Evolutionary conservation across 1,140 invertebrate species (phyloP).

Genomic region (Drosophila arizonae): DNA sequence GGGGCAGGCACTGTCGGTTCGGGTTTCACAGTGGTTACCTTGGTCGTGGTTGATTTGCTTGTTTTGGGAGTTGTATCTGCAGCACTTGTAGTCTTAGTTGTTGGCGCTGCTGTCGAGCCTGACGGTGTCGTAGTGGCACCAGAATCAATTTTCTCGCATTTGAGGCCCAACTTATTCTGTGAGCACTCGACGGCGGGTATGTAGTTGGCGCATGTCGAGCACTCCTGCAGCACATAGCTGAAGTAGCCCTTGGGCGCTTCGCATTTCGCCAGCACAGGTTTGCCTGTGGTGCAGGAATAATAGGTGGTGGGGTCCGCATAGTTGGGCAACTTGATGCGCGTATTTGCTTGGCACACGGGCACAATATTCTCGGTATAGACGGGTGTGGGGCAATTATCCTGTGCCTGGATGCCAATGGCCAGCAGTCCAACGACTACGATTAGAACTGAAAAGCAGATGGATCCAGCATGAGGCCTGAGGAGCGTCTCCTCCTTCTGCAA

Average conservation of each 20-base stretch:
- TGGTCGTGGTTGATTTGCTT: background rate
- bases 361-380: conserved; percentile 26
- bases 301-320: conserved; percentile 48
- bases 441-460: conserved; percentile 38
- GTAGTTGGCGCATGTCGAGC: conserved; percentile 35
- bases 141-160: conserved; percentile 16
- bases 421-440: conserved; percentile 49
- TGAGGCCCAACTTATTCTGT: background rate
- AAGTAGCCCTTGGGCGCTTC: conserved; percentile 9
- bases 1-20: no score
- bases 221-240: conserved; percentile 40
- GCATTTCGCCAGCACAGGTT: background rate
- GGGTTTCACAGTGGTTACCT: background rate
- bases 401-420: conserved; percentile 42
- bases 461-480: background rate
- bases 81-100: background rate
- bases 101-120: background rate
- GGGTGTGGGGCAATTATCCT: conserved; percentile 18
- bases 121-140: background rate
- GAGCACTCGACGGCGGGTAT: conserved; percentile 42
- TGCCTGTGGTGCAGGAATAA: conserved; percentile 20
- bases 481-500: background rate
- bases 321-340: conserved; percentile 42
- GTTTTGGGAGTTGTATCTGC: background rate
- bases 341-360: conserved; percentile 24